Evolutionary conservation across 2,113 vertebrate species (phyloP).

Genomic region (Craseonycteris thonglongyai): DNA sequence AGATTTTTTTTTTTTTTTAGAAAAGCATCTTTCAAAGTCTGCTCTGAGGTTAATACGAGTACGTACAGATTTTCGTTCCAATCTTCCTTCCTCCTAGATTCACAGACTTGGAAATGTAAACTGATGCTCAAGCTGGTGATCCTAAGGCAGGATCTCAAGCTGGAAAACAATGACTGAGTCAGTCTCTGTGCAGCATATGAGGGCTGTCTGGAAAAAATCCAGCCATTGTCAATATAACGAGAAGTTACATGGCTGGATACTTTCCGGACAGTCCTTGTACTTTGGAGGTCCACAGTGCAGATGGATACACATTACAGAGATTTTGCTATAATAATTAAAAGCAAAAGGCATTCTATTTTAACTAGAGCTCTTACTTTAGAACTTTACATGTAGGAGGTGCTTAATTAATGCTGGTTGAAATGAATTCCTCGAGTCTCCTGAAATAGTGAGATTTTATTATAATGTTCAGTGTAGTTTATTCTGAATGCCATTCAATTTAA

Average conservation of each 20-base stretch:
- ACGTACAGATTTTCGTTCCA: not conserved
- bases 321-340: not conserved
- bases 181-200: not conserved
- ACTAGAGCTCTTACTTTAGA: not conserved
- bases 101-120: slow-evolving; percentile 31
- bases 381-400: not conserved
- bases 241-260: too few species aligned
- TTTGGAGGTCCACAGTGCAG: not conserved
- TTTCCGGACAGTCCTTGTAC: too few species aligned
- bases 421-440: not conserved
- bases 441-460: not conserved
- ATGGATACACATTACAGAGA: not conserved
- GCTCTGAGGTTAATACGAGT: not conserved
- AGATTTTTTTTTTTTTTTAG: not conserved
- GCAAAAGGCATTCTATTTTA: not conserved
- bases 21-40: slow-evolving; percentile 36
- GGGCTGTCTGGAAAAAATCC: too few species aligned
- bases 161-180: not conserved
- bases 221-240: too few species aligned
- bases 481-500: not conserved
- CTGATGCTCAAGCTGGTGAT: not conserved
- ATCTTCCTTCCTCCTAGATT: not conserved
- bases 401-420: not conserved
- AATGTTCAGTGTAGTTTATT: not conserved
- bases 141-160: not conserved